phyloP scores from a whole-genome alignment of 2,113 vertebrate species.

The Vanacampus margaritifer region DNA sequence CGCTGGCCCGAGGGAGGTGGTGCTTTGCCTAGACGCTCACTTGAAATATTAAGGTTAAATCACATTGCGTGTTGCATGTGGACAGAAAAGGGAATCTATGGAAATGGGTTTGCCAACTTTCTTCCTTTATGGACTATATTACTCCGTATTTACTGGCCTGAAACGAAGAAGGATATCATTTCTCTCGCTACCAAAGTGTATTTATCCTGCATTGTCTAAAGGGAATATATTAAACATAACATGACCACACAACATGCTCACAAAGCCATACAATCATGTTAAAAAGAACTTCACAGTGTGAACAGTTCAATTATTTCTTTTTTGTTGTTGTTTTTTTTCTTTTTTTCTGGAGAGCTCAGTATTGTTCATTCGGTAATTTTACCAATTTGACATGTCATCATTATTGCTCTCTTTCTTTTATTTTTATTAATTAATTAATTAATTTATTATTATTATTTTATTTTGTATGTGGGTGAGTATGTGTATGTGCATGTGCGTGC shows the following conservation, averaged over 20 bases:
- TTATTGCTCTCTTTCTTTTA: too few species aligned
- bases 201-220: background rate
- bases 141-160: slow-evolving; percentile 8
- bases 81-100: slow-evolving; percentile 7
- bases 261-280: slow-evolving; percentile 15
- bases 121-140: background rate
- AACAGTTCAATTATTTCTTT: slow-evolving; percentile 5
- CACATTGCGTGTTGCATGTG: slow-evolving; percentile 18
- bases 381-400: too few species aligned
- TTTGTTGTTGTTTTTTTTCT: too few species aligned
- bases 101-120: background rate
- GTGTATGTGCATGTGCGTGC: too few species aligned
- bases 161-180: background rate
- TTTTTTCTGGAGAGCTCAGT: too few species aligned
- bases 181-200: background rate
- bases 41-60: slow-evolving; percentile 51
- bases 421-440: too few species aligned
- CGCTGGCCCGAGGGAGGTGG: slow-evolving; percentile 35
- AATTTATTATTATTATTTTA: too few species aligned
- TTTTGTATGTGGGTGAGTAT: too few species aligned
- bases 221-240: too few species aligned
- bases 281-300: slow-evolving; percentile 17
- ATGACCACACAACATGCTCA: background rate
- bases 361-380: too few species aligned
- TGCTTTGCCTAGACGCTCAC: slow-evolving; percentile 31